Base-by-base conservation (phyloP, 2,888 invertebrate genomes). In the Rhopalosiphum nymphaeae region DNA sequence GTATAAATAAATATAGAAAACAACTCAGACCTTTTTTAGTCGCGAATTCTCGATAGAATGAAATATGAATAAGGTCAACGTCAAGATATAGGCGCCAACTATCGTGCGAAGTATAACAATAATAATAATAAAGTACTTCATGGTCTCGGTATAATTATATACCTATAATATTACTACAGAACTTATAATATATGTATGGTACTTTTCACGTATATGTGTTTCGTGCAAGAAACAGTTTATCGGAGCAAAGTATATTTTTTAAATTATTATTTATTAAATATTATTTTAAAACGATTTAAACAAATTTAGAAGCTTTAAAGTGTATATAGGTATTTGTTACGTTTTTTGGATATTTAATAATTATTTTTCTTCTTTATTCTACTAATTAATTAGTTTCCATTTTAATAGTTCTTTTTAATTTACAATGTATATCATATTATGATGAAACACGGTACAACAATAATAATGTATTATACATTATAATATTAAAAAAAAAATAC, bases 61-160 rank as follows among this genome's bases (percentile, higher is more conserved):
- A 78, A 78, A 36, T 78, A 78, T 78, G 78, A 78, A 78, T 78
- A 78, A 78, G 78, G 78, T 78, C 78, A 78, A 42, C 78, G 78
- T 21, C 78, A 9, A 78, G 78, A 78, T 78, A 78, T 53, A 78
- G 78, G 78, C 78, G 78, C 78, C 78, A 78, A 78, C 78, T 36
- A 78, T 78, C 78, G 78, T 78, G 78, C 78, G 21, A 78, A 78
- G 78, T 78, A 36, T 78, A 78, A 78, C 78, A 78, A 78, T 36
- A 78, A 78, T 36, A 78, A 78, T 78, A 78, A 36, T 78, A 78
- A 78, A 78, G 78, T 78, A 21, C 78, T 78, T 78, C 78, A 78
- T 78, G 78, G 36, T 78, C 78, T 78, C 13, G 78, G 78, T 36
- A 78, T 78, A 36, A 78, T 78, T 78, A 78, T 78, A 78, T 78